Evolutionary conservation across 92 coral and sea anemone species (phyloP).

Genomic region (Hydrozoanthus gracilis): DNA sequence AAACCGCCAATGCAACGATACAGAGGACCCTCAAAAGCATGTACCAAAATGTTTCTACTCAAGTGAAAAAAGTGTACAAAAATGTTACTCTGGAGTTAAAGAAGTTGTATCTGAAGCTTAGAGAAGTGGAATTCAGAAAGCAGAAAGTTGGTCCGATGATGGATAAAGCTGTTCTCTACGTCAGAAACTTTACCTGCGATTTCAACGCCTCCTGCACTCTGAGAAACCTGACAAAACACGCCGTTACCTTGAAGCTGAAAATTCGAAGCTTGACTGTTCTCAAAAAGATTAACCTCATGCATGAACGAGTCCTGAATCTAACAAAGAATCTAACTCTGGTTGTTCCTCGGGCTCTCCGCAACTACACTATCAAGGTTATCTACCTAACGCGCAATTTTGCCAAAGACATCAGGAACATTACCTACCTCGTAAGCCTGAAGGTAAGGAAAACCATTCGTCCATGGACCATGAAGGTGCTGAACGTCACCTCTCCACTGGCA

Average conservation of each 20-base stretch:
- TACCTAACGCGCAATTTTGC: conserved; percentile 69
- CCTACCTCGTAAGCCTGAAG: conserved; percentile 50
- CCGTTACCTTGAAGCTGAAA: conserved; percentile 44
- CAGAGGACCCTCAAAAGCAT: conserved; percentile 52
- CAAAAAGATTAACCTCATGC: conserved; percentile 55
- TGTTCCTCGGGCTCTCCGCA: conserved; percentile 73
- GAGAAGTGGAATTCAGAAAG: conserved; percentile 75
- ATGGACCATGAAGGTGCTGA: conserved; percentile 57
- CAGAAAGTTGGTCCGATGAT: conserved; percentile 74
- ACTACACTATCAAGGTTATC: conserved; percentile 78
- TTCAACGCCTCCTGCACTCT: conserved; percentile 77
- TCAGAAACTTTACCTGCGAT: conserved; percentile 69
- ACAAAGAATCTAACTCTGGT: conserved; percentile 62
- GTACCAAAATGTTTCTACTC: conserved; percentile 50
- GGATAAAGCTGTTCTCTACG: conserved; percentile 64
- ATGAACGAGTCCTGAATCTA: conserved; percentile 38
- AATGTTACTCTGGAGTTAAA: conserved; percentile 57
- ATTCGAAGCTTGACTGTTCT: conserved; percentile 63
- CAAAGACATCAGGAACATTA: conserved; percentile 61
- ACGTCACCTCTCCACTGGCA: conserved; percentile 65
- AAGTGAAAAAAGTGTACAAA: conserved; percentile 13
- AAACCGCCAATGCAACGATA: conserved; percentile 46
- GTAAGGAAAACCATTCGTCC: conserved; percentile 43
- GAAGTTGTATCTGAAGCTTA: conserved; percentile 61
- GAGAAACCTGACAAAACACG: conserved; percentile 61